Conservation (phyloP, 2,797 vertebrate genomes). For the Amblyopsis hoosieri region DNA sequence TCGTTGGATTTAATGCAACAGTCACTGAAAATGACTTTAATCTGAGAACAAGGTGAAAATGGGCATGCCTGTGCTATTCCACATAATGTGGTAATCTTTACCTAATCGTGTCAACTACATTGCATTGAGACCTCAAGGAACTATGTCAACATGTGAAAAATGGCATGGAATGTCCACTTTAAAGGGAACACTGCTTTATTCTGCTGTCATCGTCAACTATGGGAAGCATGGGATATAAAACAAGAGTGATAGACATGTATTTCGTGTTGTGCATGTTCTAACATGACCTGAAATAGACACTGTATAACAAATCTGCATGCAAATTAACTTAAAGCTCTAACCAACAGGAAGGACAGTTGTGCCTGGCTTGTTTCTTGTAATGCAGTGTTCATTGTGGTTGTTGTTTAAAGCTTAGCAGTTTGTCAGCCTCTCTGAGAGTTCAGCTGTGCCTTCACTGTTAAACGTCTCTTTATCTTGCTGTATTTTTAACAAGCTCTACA, state of each 20-base stretch:
- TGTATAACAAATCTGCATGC: too few species aligned
- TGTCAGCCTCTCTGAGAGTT: too few species aligned
- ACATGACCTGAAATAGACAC: too few species aligned
- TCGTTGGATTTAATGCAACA: too few species aligned
- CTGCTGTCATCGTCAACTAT: slow-evolving; percentile 34
- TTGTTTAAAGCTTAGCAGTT: neutral
- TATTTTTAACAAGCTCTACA: slow-evolving; percentile 22
- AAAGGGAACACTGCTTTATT: slow-evolving; percentile 23
- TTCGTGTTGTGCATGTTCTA: slow-evolving; percentile 22
- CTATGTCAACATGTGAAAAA: too few species aligned
- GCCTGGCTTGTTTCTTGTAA: slow-evolving; percentile 27
- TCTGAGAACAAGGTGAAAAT: too few species aligned
- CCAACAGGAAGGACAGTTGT: neutral
- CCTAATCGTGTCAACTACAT: too few species aligned
- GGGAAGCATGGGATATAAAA: neutral
- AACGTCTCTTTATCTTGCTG: neutral
- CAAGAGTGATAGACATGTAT: slow-evolving; percentile 31
- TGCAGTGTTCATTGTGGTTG: neutral
- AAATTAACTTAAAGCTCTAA: neutral
- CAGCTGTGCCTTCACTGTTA: too few species aligned
- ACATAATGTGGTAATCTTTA: too few species aligned
- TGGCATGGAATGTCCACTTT: neutral
- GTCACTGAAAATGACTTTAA: too few species aligned
- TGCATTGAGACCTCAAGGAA: too few species aligned
- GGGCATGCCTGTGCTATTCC: too few species aligned